A percentile compares a stretch with the other conserved stretches of the same genome.
Evolutionary conservation across 2,797 vertebrate species (phyloP).

Genomic region (Pangasius larnaudii): DNA sequence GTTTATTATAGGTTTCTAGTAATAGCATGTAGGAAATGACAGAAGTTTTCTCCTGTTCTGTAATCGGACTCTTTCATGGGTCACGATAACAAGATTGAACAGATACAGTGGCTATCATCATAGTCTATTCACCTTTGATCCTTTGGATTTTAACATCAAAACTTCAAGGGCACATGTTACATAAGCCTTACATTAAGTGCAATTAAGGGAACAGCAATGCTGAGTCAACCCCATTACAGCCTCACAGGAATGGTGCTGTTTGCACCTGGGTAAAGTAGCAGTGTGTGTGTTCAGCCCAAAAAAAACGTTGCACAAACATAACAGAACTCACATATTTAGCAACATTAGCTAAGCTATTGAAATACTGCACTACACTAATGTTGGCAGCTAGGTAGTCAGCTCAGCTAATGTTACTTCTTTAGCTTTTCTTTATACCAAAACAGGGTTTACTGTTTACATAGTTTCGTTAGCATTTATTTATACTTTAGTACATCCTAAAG

Average conservation of each 20-base stretch:
- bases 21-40: slow-evolving; percentile 1
- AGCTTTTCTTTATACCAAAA: background rate
- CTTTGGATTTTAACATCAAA: slow-evolving; percentile 22
- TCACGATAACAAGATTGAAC: background rate
- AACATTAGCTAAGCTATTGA: background rate
- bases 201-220: background rate
- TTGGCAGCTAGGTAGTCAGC: background rate
- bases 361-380: background rate
- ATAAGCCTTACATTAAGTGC: slow-evolving; percentile 36
- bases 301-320: background rate
- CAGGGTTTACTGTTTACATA: background rate
- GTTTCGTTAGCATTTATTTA: background rate
- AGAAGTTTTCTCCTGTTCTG: slow-evolving; percentile 16
- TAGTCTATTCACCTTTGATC: slow-evolving; percentile 32
- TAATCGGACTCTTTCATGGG: slow-evolving; percentile 5
- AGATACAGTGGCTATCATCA: slow-evolving; percentile 14
- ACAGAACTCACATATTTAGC: background rate
- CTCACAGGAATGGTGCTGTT: background rate
- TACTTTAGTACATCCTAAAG: background rate
- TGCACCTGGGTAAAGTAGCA: background rate
- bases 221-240: slow-evolving; percentile 4
- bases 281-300: background rate
- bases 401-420: background rate
- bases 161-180: slow-evolving; percentile 19
- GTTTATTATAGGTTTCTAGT: background rate